phyloP scores from a whole-genome alignment of 2,113 vertebrate genomes.

The Sylvilagus bachmani region DNA sequence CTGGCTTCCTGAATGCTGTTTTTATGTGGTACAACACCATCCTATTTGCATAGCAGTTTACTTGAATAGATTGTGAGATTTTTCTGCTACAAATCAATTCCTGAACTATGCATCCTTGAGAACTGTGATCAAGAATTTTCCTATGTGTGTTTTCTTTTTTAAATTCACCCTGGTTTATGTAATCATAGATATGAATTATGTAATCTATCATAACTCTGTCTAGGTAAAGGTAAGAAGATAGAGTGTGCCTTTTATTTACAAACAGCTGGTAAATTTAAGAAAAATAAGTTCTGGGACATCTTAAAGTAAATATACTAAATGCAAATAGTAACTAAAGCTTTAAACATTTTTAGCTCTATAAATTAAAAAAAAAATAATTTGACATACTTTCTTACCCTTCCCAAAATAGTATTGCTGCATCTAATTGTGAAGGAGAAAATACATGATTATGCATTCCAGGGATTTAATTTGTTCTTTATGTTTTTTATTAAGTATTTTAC shows the following conservation, averaged over 20 bases:
- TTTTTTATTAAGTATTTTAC: slow-evolving; percentile 45
- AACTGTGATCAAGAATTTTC: neutral
- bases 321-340: slow-evolving; percentile 39
- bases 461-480: slow-evolving; percentile 1
- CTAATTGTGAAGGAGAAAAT: slow-evolving; percentile 34
- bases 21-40: neutral
- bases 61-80: neutral
- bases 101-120: neutral
- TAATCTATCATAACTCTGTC: neutral
- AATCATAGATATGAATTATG: slow-evolving; percentile 24
- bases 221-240: neutral
- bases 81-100: neutral
- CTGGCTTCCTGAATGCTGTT: neutral
- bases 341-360: neutral
- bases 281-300: slow-evolving; percentile 52
- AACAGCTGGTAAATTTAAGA: slow-evolving; percentile 25
- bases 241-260: neutral
- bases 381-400: slow-evolving; percentile 41
- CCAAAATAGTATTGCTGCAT: neutral
- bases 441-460: neutral
- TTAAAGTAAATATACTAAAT: slow-evolving; percentile 57
- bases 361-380: slow-evolving; percentile 8
- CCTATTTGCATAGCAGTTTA: neutral
- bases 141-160: neutral
- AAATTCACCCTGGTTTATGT: slow-evolving; percentile 3